Evolutionary conservation across 2,113 vertebrate genomes (phyloP), one percentile per base, ranked within the genome.

Genomic region (Chauna torquata): DNA sequence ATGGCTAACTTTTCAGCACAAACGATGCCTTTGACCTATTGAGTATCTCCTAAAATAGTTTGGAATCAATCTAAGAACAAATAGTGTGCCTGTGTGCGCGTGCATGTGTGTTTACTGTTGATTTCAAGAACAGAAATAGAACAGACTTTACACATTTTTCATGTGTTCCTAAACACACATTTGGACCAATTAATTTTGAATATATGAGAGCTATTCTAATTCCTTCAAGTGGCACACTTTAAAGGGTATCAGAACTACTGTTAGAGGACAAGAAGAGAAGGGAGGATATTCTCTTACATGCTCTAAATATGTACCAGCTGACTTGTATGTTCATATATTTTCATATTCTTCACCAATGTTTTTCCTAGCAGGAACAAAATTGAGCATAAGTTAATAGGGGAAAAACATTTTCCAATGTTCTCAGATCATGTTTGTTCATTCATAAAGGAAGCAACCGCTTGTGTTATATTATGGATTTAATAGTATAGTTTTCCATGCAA

Each of bases 101-200:
- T 9, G 3, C 44, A 54, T 44, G 16, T 77, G 79, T 74, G 64
- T 84, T 95, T 61, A 57, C 17, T 74, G n/a, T 57, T 70, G 65
- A 66, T 32, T 92, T 83, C 54, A 70, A 74, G 71, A 80, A 69
- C 18, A 55, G 75, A 79, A 93, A 75, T 71, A 50, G 12, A n/a
- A 25, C 68, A 85, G 72, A 59, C 86, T 96, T 94, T 82, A 89
- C 87, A 94, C 19, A 76, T 95, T 98, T 92, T 97, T 96, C 91
- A 68, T 96, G 92, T 90, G 90, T 98, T 97, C 70, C 94, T 87
- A 95, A 81, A 68, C 81, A 86, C 40, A 34, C 42, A 12, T 57
- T 70, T 92, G 58, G 69, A 79, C 57, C 88, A 93, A 93, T 90
- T 61, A 19, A 82, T 97, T 95, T 70, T 92, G 77, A 78, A 58